Evolutionary conservation across 1,140 invertebrate genomes (phyloP), one percentile per base, ranked within the genome.

Genomic region (Caerostris darwini): DNA sequence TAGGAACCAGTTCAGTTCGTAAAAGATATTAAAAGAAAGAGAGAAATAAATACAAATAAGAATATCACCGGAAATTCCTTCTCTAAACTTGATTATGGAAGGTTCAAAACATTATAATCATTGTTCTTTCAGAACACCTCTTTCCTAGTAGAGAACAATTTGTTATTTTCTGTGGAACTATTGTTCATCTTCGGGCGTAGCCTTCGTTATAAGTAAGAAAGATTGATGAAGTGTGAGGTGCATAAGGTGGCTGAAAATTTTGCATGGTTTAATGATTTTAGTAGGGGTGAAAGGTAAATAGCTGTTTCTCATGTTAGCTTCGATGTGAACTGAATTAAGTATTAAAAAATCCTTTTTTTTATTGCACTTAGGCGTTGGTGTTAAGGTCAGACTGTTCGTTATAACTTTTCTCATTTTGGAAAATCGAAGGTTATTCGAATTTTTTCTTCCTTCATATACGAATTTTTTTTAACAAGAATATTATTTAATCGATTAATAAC

Each of bases 61-160:
- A 88, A 67, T 64, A 88, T 88, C 59, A 54, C 86, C 86, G 57
- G 58, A 88, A 88, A 88, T 88, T 88, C 59, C 50, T 64, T 88
- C 57, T 64, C 34, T 14, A 88, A 67, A 88, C 86, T 88, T 88
- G 86, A 61, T 88, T 64, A 53, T 14, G 10, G 14, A 59, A 53
- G 53, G 61, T 88, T 67, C 50, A 19, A 67, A 61, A 64, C 34
- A 88, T 88, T 64, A 88, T 88, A 64, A 88, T 88, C 86, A 88
- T 17, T 85, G 17, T 85, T 58, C 56, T 7, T 2, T 6, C n/a
- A 59, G 54, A 59, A 85, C 7, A 87, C 82, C 5, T 83, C 17
- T 83, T 50, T 19, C 58, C 59, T 58, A 19, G 7, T 3, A 19
- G 50, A 19, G 14, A 17, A n/a, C 71, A 71, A 64, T 90, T 90